Evolutionary conservation across 1,140 invertebrate species (phyloP).

Genomic region (Hydropsyche tenuis): DNA sequence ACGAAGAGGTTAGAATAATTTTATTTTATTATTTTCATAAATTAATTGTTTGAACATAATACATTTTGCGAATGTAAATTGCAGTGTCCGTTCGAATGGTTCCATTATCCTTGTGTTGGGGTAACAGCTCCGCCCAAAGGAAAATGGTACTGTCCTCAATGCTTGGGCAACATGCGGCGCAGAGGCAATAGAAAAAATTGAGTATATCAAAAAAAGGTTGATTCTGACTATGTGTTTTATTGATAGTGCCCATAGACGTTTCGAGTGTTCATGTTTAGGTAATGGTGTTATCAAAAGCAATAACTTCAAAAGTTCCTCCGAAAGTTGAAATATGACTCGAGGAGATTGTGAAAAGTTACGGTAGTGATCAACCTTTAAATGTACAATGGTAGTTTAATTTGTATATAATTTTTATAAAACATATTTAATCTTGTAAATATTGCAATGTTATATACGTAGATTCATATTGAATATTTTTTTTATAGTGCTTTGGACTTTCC

Average conservation of each 20-base stretch:
- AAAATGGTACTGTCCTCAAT: slow-evolving; percentile 98
- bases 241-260: not conserved
- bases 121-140: slow-evolving; percentile 95
- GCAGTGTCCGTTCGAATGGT: slow-evolving; percentile 97
- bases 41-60: not conserved
- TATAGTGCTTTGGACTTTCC: too few species aligned
- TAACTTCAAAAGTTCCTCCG: not conserved
- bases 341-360: not conserved
- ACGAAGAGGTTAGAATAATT: slow-evolving; percentile 78
- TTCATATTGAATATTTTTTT: too few species aligned
- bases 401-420: slow-evolving; percentile 22
- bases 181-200: slow-evolving; percentile 78
- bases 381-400: slow-evolving; percentile 9
- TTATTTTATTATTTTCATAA: not conserved
- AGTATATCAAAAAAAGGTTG: slow-evolving; percentile 48
- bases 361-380: slow-evolving; percentile 22
- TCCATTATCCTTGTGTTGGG: slow-evolving; percentile 97
- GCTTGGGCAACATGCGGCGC: slow-evolving; percentile 88
- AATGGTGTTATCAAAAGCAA: not conserved
- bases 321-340: not conserved
- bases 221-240: slow-evolving; percentile 27
- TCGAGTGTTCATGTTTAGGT: slow-evolving; percentile 4
- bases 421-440: too few species aligned
- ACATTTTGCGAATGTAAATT: too few species aligned
- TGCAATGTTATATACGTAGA: too few species aligned